Evolutionary conservation across 2,113 vertebrate genomes (phyloP), one percentile per base, ranked within the genome.

Genomic region (Condylura cristata): DNA sequence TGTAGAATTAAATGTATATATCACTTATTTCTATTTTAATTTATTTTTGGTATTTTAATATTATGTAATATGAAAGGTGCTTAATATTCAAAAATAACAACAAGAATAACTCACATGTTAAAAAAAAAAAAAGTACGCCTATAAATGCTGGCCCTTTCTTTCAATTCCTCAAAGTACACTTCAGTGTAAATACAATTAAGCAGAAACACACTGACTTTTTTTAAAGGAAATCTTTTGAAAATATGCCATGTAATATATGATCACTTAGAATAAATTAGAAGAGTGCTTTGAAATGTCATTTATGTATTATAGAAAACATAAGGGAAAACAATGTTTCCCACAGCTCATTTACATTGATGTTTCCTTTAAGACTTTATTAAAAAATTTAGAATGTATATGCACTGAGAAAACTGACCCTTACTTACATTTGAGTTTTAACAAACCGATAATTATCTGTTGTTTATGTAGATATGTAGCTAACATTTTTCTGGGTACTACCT

Each of bases 371-470:
- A 32, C n/a, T 80, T 88, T 24, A 91, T 95, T 94, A 96, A 88
- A 93, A 95, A n/a, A n/a, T n/a, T n/a, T n/a, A 90, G 16, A 86
- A 93, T 22, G 51, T 87, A 86, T 84, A 66, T 93, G 93, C 86
- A 46, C 22, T 53, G 41, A 90, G 82, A 89, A 79, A 82, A 74
- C 16, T 80, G 63, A 86, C 82, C 79, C 86, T 30, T 3, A 24
- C 13, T 46, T 56, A 46, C 13, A 11, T 48, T 26, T 61, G n/a
- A 37, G 6, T 65, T 72, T 93, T 85, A 89, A 85, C 14, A 78
- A 76, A 39, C 11, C n/a, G 28, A 17, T n/a, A 41, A 74, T 22
- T 3, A 78, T 22, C 20, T 84, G 6, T 41, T 86, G 26, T 6
- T 70, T 92, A 51, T 41, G 79, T 78, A 34, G 60, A 34, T 66